Base-by-base conservation (phyloP, 2,797 vertebrate genomes). In the Peromyscus melanophrys region DNA sequence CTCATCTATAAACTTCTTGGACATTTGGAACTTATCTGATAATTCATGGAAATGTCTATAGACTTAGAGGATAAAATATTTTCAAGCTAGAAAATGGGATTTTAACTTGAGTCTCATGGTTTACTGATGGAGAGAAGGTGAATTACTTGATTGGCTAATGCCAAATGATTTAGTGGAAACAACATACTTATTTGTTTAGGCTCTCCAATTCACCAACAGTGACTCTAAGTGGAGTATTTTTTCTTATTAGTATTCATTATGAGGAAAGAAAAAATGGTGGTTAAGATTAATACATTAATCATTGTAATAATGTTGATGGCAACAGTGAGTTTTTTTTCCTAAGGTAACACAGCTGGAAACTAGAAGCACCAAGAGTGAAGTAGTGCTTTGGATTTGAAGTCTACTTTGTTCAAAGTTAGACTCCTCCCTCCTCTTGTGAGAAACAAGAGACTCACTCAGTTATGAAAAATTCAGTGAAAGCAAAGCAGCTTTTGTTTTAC, bases 21-120 rank as follows among this genome's bases (percentile, higher is more conserved):
- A 82, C 4, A 85, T 69, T 80, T 96, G 31, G 40, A 90, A 81
- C 37, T 92, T 97, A 83, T 16, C 52, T 40, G 23, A 67, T 37
- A 94, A 85, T 59, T 88, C 19, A 82, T 63, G 4, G 10, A 14
- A 75, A 77, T 77, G 5, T 87, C 80, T 93, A 80, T 71, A 90
- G 37, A 55, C 14, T 92, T 87, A 86, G n/a, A 81, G 1, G 65
- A 94, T 71, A 61, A 87, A 93, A 63, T 19, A 93, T 85, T 95
- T 88, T 81, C 88, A 73, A 96, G 9, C 11, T 40, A n/a, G n/a
- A 76, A 94, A 43, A 29, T 37, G 37, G 55, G 27, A 55, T 65
- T 89, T 91, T 80, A 87, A 23, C 71, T 0, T 9, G 69, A 57
- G 57, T 59, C 57, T 87, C 46, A 91, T 84, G 78, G 71, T 90